A percentile compares a stretch with the other conserved stretches of the same genome.
phyloP scores from a whole-genome alignment of 2,797 vertebrate genomes.

The Melanotaenia nigrans region DNA sequence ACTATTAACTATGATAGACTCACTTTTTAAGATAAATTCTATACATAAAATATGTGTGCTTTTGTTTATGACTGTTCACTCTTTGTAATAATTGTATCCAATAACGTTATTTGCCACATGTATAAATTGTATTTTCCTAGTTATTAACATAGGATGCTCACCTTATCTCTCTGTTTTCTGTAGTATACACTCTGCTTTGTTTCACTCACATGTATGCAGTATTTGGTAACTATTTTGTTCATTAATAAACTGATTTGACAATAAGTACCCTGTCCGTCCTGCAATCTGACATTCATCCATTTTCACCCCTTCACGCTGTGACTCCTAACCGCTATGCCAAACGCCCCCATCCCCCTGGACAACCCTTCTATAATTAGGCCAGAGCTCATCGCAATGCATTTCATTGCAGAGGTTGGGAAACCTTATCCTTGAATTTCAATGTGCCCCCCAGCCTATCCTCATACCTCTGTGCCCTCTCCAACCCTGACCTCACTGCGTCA shows the following conservation, averaged over 20 bases:
- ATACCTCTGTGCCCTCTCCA: constrained; percentile 47
- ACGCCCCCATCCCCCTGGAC: constrained; percentile 39
- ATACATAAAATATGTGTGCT: constrained; percentile 73
- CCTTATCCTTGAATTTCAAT: constrained; percentile 83
- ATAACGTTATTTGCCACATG: constrained; percentile 30
- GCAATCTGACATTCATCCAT: constrained; percentile 59
- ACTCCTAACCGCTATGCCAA: constrained; percentile 56
- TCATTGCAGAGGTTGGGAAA: constrained; percentile 81
- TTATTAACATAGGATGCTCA: constrained; percentile 34
- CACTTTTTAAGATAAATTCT: constrained; percentile 61
- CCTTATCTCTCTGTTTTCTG: constrained; percentile 18
- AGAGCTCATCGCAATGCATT: constrained; percentile 74
- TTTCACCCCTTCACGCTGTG: constrained; percentile 53
- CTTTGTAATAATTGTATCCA: constrained; percentile 38
- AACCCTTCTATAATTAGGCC: constrained; percentile 80
- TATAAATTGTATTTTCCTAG: constrained; percentile 17
- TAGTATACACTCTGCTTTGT: constrained; percentile 34
- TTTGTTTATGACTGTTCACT: constrained; percentile 54
- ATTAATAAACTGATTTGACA: constrained; percentile 73
- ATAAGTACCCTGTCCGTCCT: constrained; percentile 39
- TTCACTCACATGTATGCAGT: constrained; percentile 38
- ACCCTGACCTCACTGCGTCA: constrained; percentile 55
- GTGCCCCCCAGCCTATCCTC: constrained; percentile 52
- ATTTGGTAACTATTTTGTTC: constrained; percentile 50
- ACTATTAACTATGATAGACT: constrained; percentile 53